Conservation (phyloP, 2,797 vertebrate genomes). For the Poeciliopsis gracilis region DNA sequence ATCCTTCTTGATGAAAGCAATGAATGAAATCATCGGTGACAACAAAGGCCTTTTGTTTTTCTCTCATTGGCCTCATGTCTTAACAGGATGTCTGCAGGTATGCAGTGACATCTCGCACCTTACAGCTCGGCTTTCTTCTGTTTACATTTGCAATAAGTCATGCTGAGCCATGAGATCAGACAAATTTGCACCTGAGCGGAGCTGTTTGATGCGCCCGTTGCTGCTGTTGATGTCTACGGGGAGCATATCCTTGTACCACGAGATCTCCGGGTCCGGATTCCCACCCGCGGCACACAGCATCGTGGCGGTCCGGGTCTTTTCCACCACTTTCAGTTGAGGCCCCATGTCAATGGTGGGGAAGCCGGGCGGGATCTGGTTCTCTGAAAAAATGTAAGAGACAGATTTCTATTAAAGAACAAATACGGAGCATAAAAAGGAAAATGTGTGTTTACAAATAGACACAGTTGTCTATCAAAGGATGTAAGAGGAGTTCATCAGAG, state of each 20-base stretch:
- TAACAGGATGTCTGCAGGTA: conserved; percentile 23
- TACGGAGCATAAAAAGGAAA: conserved; percentile 4
- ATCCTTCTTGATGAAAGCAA: conserved; percentile 53
- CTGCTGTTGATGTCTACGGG: conserved; percentile 93
- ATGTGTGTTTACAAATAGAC: conserved; percentile 29
- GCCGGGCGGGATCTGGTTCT: conserved; percentile 91
- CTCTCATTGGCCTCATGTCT: conserved; percentile 30
- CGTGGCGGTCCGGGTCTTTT: conserved; percentile 92
- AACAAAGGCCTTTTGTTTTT: conserved; percentile 53
- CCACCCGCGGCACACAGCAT: conserved; percentile 96
- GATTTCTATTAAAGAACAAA: conserved; percentile 10
- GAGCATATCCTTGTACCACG: conserved; percentile 98
- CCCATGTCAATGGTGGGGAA: conserved; percentile 97
- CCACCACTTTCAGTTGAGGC: conserved; percentile 96
- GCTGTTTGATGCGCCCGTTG: conserved; percentile 95
- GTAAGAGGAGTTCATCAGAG: conserved; percentile 42
- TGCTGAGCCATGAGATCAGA: conserved; percentile 26
- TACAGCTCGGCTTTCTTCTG: conserved; percentile 7
- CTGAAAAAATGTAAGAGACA: conserved; percentile 71
- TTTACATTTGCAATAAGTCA: conserved; percentile 28
- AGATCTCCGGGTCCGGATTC: conserved; percentile 96
- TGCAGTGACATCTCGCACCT: conserved; percentile 9
- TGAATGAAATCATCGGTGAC: conserved; percentile 34
- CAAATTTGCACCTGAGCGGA: conserved; percentile 90
- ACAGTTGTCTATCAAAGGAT: conserved; percentile 28